Base-by-base conservation (phyloP, 2,797 vertebrate genomes). In the Atherinosoma microstoma region DNA sequence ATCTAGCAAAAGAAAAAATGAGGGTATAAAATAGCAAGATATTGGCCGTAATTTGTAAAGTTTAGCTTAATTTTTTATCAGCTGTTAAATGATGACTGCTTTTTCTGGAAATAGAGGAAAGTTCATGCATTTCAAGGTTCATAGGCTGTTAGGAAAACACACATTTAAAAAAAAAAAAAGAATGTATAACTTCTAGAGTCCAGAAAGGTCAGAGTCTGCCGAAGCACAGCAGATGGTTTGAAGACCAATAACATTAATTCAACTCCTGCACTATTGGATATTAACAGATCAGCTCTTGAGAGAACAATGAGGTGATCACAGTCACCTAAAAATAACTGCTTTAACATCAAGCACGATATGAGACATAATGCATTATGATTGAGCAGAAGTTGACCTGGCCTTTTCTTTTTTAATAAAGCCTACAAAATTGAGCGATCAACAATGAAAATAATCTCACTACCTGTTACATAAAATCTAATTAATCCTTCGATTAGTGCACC, bases 41-140 rank as follows among this genome's bases (percentile, higher is more conserved):
- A 27, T 27, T 24, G 49, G 3, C 12, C 1, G 3, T 53, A 53
- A 12, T 47, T 58, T 40, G 32, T 24, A 22, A 11, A 12, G 47
- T 62, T 20, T 32, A 16, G 12, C 11, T 54, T 42, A 29, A 30
- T 61, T 29, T 70, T 42, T 54, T 4, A 32, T 16, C 64, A 45
- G 24, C 58, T 45, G 20, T 32, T 29, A n/a, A 68, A 80, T 67
- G 84, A 80, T 47, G 78, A 64, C 69, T 78, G 11, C 61, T 90
- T 89, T 89, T 89, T 87, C 77, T 76, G 82, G 85, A 91, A 92
- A 82, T 53, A 82, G 79, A 90, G 79, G 63, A 89, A 90, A 90
- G 91, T 92, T 93, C 68, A 76, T 78, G 69, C 84, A 73, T 60
- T 85, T 86, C 68, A 78, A 16, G 47, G 88, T 83, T 89, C 88